Percentiles rank a stretch among this genome's conserved stretches.
phyloP scores from a whole-genome alignment of 2,888 invertebrate genomes.

The Tiphia femorata region DNA sequence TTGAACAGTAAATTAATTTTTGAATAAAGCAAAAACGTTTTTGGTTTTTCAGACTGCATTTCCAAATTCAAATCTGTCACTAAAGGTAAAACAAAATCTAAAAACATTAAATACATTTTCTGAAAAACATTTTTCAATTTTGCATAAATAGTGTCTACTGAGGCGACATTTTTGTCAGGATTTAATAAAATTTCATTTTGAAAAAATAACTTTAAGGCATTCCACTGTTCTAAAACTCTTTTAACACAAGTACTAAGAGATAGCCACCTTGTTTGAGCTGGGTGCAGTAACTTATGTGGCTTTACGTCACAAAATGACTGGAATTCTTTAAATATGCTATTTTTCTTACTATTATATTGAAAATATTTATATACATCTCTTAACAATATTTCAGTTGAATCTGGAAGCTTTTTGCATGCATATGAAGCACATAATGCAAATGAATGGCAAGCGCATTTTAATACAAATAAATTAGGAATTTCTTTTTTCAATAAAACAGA shows the following conservation, averaged over 20 bases:
- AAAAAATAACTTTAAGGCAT: no score
- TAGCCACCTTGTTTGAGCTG: no score
- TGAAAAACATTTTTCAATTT: slow-evolving; percentile 11
- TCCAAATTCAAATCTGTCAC: slow-evolving; percentile 30
- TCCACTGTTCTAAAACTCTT: no score
- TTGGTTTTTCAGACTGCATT: slow-evolving; percentile 32
- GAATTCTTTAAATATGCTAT: slow-evolving; percentile 2
- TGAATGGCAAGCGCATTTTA: slow-evolving; percentile 2
- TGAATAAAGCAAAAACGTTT: slow-evolving; percentile 27
- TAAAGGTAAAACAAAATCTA: slow-evolving; percentile 29
- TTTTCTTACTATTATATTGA: background rate
- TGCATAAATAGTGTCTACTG: slow-evolving; percentile 8
- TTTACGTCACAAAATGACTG: background rate
- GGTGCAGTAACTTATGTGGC: background rate
- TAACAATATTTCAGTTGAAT: background rate
- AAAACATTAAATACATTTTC: slow-evolving; percentile 32
- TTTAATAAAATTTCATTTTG: no score
- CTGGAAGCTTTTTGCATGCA: background rate
- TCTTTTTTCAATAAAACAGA: background rate
- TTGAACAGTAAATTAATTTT: slow-evolving; percentile 17
- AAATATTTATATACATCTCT: background rate
- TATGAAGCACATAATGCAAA: slow-evolving; percentile 2
- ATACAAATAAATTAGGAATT: slow-evolving; percentile 1
- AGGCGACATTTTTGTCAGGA: no score
- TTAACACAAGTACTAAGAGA: no score